Evolutionary conservation across 2,113 vertebrate genomes (phyloP), one percentile per base, ranked within the genome.

Genomic region (Pelvicachromis taeniatus): DNA sequence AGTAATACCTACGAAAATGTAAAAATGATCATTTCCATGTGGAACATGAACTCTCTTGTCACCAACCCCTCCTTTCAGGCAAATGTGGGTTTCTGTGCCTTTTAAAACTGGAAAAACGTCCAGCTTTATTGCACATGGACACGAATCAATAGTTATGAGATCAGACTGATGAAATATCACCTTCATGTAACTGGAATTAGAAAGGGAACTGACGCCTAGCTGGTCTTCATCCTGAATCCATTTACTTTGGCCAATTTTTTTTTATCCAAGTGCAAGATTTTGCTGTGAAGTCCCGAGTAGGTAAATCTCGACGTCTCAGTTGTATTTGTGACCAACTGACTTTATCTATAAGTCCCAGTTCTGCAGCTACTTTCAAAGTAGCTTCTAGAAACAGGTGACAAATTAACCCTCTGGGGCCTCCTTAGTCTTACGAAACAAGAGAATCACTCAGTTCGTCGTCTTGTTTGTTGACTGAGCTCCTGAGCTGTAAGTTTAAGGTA

Each of bases 11-110:
- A 70, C 48, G 42, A 73, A 73, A 29, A 23, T 48, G 14, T 50
- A 50, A 75, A 50, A 73, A 50, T 1, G 0, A 50, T 31, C 0
- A 2, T 50, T 75, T 75, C 0, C 23, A 75, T 11, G 52, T 50
- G 23, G 42, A 50, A 50, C 2, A 50, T 31, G 23, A 50, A 31
- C 16, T n/a, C 68, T 50, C 17, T 29, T 50, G 42, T 50, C 40
- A 50, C 19, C 5, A 4, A 50, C 14, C 16, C 23, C 0, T 31
- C 14, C 68, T 19, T 48, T 23, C 17, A 26, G 3, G 45, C 70
- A 50, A 52, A 52, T 31, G 10, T 48, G 45, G 2, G 26, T 8
- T 50, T 31, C 45, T 50, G 16, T 26, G 40, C 23, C 68, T 23
- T 75, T 31, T 75, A 75, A 75, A 75, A 29, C 68, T 50, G 68